These are phyloP conservation scores for Drosophila repletoides DNA, from an alignment of 1,140 invertebrate genomes.

Conservation along the genomic window DNA sequence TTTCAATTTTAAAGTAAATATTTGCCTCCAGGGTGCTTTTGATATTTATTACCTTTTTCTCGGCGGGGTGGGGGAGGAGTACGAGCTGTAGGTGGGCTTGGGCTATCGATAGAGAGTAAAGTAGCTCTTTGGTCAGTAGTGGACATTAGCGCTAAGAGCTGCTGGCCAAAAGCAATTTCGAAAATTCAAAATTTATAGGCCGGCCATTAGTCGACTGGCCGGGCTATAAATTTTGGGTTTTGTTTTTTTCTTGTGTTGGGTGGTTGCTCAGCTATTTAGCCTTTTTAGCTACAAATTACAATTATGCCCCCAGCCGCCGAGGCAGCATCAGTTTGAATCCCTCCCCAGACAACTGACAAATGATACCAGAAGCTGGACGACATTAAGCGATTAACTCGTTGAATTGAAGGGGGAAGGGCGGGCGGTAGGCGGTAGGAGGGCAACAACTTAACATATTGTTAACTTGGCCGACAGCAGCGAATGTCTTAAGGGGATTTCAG, in stretches of 20 bases:
- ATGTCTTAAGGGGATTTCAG: slow-evolving; percentile 74
- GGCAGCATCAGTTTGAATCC: slow-evolving; percentile 2
- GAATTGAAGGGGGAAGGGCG: slow-evolving; percentile 5
- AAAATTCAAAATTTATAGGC: too few relatives aligned
- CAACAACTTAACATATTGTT: slow-evolving; percentile 76
- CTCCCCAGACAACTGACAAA: slow-evolving; percentile 68
- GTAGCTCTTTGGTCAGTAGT: slow-evolving; percentile 50
- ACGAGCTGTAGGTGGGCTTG: too few relatives aligned
- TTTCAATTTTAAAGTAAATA: slow-evolving; percentile 82
- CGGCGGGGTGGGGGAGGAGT: neutral
- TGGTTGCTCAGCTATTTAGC: too few relatives aligned
- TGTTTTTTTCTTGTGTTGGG: slow-evolving; percentile 7
- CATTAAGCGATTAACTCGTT: slow-evolving; percentile 80
- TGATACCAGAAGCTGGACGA: slow-evolving; percentile 48
- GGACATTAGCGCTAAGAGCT: slow-evolving; percentile 56
- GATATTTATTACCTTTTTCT: slow-evolving; percentile 76
- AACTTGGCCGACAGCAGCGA: slow-evolving; percentile 62
- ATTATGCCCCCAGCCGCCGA: slow-evolving; percentile 46
- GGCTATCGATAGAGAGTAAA: too few relatives aligned
- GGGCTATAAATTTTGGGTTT: slow-evolving; percentile 61
- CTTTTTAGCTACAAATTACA: slow-evolving; percentile 60
- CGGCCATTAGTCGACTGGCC: slow-evolving; percentile 54
- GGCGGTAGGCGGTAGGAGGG: neutral
- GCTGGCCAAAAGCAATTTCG: slow-evolving; percentile 66
- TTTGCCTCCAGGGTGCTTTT: slow-evolving; percentile 81